phyloP scores from a whole-genome alignment of 2,797 vertebrate species.

The Nasua narica region DNA sequence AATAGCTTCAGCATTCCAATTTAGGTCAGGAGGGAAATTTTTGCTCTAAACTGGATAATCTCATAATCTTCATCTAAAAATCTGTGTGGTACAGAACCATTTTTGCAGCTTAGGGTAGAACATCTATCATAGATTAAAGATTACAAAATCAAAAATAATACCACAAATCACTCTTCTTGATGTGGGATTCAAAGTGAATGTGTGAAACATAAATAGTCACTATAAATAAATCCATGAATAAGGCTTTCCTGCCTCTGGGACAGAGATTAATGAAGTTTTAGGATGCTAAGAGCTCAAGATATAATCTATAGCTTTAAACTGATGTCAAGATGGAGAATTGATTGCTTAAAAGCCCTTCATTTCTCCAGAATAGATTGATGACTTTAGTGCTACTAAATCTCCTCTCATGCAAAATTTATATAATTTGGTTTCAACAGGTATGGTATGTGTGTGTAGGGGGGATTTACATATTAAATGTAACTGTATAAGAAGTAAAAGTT shows the following conservation, averaged over 20 bases:
- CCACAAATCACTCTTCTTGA: slow-evolving; percentile 48
- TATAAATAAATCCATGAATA: slow-evolving; percentile 59
- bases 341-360: slow-evolving; percentile 62
- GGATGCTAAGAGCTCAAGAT: slow-evolving; percentile 66
- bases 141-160: slow-evolving; percentile 53
- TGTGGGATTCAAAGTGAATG: slow-evolving; percentile 39
- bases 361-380: slow-evolving; percentile 52
- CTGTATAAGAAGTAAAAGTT: not conserved
- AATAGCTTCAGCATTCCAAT: not conserved
- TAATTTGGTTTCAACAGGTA: slow-evolving; percentile 52
- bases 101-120: not conserved
- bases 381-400: slow-evolving; percentile 35
- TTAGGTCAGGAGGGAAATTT: not conserved
- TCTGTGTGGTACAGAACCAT: not conserved
- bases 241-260: slow-evolving; percentile 42
- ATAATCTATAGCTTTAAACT: slow-evolving; percentile 69
- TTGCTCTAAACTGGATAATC: not conserved
- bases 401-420: slow-evolving; percentile 42
- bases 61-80: not conserved
- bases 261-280: slow-evolving; percentile 70
- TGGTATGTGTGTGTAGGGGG: not conserved
- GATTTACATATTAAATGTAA: slow-evolving; percentile 27
- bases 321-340: slow-evolving; percentile 61
- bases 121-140: slow-evolving; percentile 38
- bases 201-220: slow-evolving; percentile 63